Base-by-base conservation (phyloP, 35 echinoderm and acorn worm genomes). In the Hemicentrotus pulcherrimus region DNA sequence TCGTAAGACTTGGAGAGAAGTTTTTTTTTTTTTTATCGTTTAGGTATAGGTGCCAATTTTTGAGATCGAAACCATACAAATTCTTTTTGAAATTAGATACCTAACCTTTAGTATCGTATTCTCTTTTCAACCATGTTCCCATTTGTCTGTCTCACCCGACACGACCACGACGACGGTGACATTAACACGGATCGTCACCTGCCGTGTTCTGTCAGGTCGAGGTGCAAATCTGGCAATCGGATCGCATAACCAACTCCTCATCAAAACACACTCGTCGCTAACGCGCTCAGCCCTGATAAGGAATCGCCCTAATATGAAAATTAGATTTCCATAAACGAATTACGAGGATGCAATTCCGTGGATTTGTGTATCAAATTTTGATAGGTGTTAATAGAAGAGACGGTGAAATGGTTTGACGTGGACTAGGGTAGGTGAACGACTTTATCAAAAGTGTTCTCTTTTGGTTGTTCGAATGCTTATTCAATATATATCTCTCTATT, bases 241-340 rank as follows among this genome's bases (percentile, higher is more conserved):
- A 22, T 78, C 65, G 24, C 24, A 78, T 78, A 78, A 78, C 65
- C 19, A n/a, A 22, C 19, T 28, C 24, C 65, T 78, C 65, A 41
- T 90, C 32, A 90, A 90, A 90, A 90, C 88, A 90, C 32, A 90
- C 88, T 90, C 88, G 88, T 90, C 32, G 88, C 88, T 90, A 90
- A 90, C 88, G 88, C 88, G 88, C 33, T 33, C 88, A 90, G 88
- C 46, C 32, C 88, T 90, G 88, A 90, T 90, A 90, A 90, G 88
- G 46, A 90, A 90, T 90, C 88, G 46, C 16, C 88, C 7, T 90
- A 90, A 90, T 90, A 90, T 90, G 88, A 90, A 90, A 90, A 90
- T 90, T 90, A 90, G 88, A 90, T 90, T 90, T 90, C 88, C 88
- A 47, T 90, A 90, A 90, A 90, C 88, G 88, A 90, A 90, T 90